Conservation (phyloP, 2,113 vertebrate species). For the Nanorana parkeri region DNA sequence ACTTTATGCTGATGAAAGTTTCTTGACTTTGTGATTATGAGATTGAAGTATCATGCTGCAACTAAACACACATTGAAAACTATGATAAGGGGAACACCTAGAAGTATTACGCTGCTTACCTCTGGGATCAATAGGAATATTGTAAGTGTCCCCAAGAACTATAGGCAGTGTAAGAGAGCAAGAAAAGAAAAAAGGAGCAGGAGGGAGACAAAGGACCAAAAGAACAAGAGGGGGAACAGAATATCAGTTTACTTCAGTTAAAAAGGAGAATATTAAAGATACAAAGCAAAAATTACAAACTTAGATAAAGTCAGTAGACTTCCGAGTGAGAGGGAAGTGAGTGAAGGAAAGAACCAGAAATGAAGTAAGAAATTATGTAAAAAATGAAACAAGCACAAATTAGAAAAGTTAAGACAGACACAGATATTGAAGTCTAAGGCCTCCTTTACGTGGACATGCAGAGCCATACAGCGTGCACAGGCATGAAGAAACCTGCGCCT, state of each 20-base stretch:
- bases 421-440: too few species aligned
- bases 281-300: slow-evolving; percentile 34
- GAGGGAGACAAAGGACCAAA: slow-evolving; percentile 66
- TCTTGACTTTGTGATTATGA: not conserved
- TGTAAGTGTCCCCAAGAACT: slow-evolving; percentile 99
- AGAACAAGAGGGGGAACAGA: slow-evolving; percentile 28
- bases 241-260: slow-evolving; percentile 46
- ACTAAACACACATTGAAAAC: not conserved
- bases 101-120: slow-evolving; percentile 83
- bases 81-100: slow-evolving; percentile 16
- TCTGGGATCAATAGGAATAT: slow-evolving; percentile 99
- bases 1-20: too few species aligned
- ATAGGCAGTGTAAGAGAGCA: slow-evolving; percentile 79
- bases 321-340: not conserved
- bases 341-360: not conserved
- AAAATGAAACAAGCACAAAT: not conserved
- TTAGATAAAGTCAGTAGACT: not conserved
- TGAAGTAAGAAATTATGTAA: not conserved
- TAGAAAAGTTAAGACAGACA: not conserved
- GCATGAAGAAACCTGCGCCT: too few species aligned
- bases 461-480: too few species aligned
- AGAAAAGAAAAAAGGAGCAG: slow-evolving; percentile 75
- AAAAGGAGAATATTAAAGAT: slow-evolving; percentile 36
- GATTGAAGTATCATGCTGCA: not conserved
- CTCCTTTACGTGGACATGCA: too few species aligned